These are phyloP conservation scores for Haliaeetus leucogaster DNA, from an alignment of 2,113 vertebrate species.

Conservation along the genomic window DNA sequence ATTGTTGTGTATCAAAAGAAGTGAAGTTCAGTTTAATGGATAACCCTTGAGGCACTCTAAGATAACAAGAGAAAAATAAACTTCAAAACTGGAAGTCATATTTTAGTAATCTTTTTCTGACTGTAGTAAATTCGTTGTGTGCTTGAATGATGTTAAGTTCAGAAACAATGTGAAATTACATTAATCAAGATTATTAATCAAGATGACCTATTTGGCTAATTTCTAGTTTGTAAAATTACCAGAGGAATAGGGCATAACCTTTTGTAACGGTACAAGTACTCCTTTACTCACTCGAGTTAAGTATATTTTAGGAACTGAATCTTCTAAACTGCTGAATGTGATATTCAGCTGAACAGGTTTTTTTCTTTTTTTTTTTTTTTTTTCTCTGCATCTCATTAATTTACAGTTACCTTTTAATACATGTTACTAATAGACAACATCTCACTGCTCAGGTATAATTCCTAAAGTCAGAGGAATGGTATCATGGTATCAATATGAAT, in stretches of 20 bases:
- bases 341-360: neutral
- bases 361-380: neutral
- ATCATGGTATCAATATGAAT: neutral
- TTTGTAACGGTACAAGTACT: neutral
- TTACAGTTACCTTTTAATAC: neutral
- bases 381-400: neutral
- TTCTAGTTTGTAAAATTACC: neutral
- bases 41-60: constrained; percentile 68
- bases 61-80: constrained; percentile 23
- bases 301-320: neutral
- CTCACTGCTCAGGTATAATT: neutral
- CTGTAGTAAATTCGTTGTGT: neutral
- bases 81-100: neutral
- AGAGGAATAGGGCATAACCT: neutral
- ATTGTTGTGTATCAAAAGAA: constrained; percentile 62
- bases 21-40: constrained; percentile 72
- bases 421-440: neutral
- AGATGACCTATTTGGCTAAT: neutral
- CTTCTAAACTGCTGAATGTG: neutral
- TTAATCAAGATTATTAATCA: neutral
- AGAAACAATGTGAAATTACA: neutral
- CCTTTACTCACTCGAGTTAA: neutral
- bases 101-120: neutral
- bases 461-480: neutral
- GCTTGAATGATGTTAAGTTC: neutral